Base-by-base conservation (phyloP, 2,888 invertebrate species). In the Formica aserva region DNA sequence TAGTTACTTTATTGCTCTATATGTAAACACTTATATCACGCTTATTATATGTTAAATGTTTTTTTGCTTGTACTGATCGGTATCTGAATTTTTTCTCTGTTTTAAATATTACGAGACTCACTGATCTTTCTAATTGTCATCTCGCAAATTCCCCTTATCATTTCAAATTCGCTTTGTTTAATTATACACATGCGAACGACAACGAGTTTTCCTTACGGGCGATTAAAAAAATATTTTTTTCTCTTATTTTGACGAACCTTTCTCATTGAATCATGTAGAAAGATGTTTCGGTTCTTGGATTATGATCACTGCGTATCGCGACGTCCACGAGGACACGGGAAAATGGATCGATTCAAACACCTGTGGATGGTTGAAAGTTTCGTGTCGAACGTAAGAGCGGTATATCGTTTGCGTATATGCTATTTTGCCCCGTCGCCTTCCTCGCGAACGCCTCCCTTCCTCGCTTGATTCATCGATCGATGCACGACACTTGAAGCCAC, bases 271-370 rank as follows among this genome's bases (percentile, higher is more conserved):
- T n/a, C 22, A 41, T 45, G 26, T 55, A 29, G 26, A 26, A 18
- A 75, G 0, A 62, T 29, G n/a, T 60, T 65, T 3, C 57, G 45
- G 15, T 45, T 45, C 32, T 60, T 57, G 13, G 4, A 45, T 57
- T 45, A 32, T n/a, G 74, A 82, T 84, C 84, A 87, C 85, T 88
- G 81, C 74, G 78, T 88, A 74, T 86, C 85, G 78, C 74, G 76
- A 82, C 65, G 63, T 77, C 69, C 83, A 83, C 83, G 83, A 78
- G 82, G 82, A 82, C 60, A 57, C 67, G 76, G 55, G 32, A 45
- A 78, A 60, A 57, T 57, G 72, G 78, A 85, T 84, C 85, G 86
- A 86, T 84, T 72, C 63, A 67, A 88, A 87, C 86, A 85, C 87
- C 84, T 85, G 80, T 85, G 55, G 83, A 78, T 82, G 82, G 83